phyloP scores from a whole-genome alignment of 2,113 vertebrate species.

The Panthera tigris region DNA sequence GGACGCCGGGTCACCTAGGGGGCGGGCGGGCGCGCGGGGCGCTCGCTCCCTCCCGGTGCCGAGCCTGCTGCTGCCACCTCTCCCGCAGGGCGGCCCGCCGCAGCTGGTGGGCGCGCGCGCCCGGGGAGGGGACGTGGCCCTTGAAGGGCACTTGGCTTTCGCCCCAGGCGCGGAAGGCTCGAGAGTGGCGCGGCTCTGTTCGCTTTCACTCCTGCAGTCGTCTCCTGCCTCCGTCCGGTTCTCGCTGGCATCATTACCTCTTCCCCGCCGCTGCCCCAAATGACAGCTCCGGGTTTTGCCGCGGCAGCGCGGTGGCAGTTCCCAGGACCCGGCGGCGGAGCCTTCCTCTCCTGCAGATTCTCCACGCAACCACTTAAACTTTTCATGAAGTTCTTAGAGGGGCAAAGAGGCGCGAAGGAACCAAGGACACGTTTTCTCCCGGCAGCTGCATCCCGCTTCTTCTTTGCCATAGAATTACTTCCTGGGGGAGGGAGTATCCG shows the following conservation, averaged over 20 bases:
- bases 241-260: neutral
- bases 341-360: neutral
- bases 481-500: neutral
- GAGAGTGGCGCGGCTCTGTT: neutral
- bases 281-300: constrained; percentile 70
- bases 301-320: neutral
- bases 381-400: constrained; percentile 66
- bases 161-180: neutral
- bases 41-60: neutral
- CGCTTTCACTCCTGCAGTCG: neutral
- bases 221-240: neutral
- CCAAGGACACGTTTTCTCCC: neutral
- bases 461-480: neutral
- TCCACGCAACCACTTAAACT: constrained; percentile 48
- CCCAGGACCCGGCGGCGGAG: neutral
- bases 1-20: constrained; percentile 64
- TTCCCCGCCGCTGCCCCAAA: constrained; percentile 23
- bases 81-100: neutral
- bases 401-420: neutral
- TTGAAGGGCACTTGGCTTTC: constrained; percentile 29
- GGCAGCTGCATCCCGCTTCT: neutral
- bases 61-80: constrained; percentile 1
- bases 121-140: neutral
- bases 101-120: neutral
- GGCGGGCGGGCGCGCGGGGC: neutral